phyloP scores from a whole-genome alignment of 2,113 vertebrate species.

The Crotalus horridus region DNA sequence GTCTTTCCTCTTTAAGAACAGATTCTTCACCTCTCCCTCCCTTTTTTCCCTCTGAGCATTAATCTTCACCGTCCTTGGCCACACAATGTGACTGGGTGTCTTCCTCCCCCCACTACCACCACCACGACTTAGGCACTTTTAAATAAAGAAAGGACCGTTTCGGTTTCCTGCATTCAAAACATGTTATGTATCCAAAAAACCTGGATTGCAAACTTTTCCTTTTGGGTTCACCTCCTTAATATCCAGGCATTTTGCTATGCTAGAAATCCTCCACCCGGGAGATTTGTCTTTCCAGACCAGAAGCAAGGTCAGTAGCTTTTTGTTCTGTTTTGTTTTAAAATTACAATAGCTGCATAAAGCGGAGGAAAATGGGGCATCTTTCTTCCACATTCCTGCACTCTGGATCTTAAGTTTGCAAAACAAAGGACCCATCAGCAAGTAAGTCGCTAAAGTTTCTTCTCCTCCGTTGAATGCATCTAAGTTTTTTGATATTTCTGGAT shows the following conservation, averaged over 20 bases:
- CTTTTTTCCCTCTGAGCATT: conserved; percentile 43
- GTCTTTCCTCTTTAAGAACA: neutral
- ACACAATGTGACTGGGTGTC: conserved; percentile 51
- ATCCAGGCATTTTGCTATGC: conserved; percentile 68
- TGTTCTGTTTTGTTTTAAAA: conserved; percentile 28
- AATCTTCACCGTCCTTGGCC: conserved; percentile 36
- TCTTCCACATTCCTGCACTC: neutral
- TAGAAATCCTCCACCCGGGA: conserved; percentile 60
- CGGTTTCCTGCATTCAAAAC: conserved; percentile 65
- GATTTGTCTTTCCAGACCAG: conserved; percentile 71
- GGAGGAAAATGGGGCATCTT: neutral
- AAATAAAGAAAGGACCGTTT: conserved; percentile 33
- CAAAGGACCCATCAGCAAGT: neutral
- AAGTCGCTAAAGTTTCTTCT: neutral
- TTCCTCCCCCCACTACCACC: neutral
- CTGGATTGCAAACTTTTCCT: conserved; percentile 66
- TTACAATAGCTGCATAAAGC: neutral
- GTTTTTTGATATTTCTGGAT: neutral
- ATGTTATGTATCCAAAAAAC: conserved; percentile 78
- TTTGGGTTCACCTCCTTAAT: conserved; percentile 72
- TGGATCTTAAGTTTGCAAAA: neutral
- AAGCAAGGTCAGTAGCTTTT: conserved; percentile 83
- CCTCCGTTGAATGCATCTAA: neutral
- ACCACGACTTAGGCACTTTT: conserved; percentile 28
- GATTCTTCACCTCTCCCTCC: conserved; percentile 12